Evolutionary conservation across 2,888 invertebrate genomes (phyloP), one percentile per base, ranked within the genome.

Genomic region (Macropis europaea): DNA sequence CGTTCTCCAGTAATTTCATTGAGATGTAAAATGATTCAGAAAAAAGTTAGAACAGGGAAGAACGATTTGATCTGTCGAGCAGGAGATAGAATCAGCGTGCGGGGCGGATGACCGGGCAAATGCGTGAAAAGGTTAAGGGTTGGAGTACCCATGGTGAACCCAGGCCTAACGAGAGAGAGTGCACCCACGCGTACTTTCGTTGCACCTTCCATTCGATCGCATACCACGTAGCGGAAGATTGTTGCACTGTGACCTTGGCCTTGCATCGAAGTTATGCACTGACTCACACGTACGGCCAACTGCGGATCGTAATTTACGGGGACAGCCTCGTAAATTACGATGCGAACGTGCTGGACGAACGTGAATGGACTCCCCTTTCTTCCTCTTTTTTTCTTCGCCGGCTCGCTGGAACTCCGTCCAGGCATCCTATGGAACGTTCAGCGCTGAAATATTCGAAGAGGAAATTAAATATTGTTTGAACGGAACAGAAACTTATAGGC

Each of bases 91-190:
- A 42, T 30, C 24, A 32, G 54, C 43, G 15, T 7, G 19, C 3
- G 59, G 45, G 64, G 72, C 61, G 34, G 11, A 73, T 53, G 72
- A 73, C 72, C 72, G 56, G 30, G 57, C 38, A 62, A 67, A 54
- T 75, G 67, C 74, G 62, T 56, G 63, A 63, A 77, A 76, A 76
- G 76, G 77, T 77, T 68, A 75, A 76, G 76, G 76, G 76, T 76
- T 76, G 76, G 72, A 72, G 72, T 38, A 77, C 77, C 64, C 73
- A 67, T 72, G 66, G 62, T 72, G 64, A 68, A 59, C 67, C 54
- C 60, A 45, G 43, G 5, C 32, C 17, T 7, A 36, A 45, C 40
- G 48, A 53, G 66, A 40, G 48, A 53, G 66, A 40, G 59, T 57
- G 61, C 54, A 67, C 63, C 71, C 66, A 76, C 63, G 54, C 59